These are phyloP conservation scores for Urocyon cinereoargenteus DNA, from an alignment of 2,797 vertebrate genomes.

Conservation along the genomic window DNA sequence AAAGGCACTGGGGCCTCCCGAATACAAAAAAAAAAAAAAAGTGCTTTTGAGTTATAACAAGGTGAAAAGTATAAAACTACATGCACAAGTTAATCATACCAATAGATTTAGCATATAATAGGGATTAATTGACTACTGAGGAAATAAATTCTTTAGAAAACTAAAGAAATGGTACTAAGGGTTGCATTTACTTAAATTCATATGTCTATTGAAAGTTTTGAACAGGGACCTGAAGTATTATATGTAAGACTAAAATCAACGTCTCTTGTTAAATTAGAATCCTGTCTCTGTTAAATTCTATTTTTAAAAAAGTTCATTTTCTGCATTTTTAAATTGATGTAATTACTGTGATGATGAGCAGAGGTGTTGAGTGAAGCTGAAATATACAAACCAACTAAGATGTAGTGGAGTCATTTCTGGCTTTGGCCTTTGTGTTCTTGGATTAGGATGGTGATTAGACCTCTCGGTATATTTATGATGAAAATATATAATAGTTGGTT, in stretches of 20 bases:
- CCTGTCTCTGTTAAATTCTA: not conserved
- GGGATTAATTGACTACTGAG: not conserved
- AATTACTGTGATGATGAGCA: not conserved
- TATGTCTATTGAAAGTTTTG: not conserved
- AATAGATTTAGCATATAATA: not conserved
- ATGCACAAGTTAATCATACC: not conserved
- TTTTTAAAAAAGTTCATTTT: not conserved
- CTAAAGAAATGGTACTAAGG: not conserved
- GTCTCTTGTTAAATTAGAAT: not conserved
- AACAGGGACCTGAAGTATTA: not conserved
- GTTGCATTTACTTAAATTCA: not conserved
- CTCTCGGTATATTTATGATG: not conserved
- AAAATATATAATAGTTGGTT: not conserved
- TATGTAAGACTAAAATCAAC: not conserved
- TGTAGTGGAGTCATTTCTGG: not conserved
- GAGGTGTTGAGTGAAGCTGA: not conserved
- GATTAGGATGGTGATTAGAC: not conserved
- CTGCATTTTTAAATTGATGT: not conserved
- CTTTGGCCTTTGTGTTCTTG: not conserved
- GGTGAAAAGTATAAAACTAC: not conserved
- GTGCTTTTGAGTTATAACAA: not conserved
- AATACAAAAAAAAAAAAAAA: slow-evolving; percentile 9
- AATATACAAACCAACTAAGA: not conserved
- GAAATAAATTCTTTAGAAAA: not conserved
- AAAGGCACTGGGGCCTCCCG: not conserved